A percentile compares a stretch with the other conserved stretches of the same genome.
phyloP scores from a whole-genome alignment of 2,888 invertebrate species.

The Drosophila infuscata region DNA sequence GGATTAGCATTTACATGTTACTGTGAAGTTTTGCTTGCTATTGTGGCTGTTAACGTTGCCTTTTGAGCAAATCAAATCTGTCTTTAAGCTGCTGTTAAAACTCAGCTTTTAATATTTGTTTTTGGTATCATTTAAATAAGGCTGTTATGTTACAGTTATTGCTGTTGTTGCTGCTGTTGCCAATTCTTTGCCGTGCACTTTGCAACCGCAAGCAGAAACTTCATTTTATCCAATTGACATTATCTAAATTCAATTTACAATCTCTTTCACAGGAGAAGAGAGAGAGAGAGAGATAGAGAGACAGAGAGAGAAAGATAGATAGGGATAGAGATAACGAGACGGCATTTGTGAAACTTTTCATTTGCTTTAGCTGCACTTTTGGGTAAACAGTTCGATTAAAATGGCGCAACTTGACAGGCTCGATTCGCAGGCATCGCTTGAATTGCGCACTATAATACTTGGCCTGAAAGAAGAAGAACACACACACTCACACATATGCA shows the following conservation, averaged over 20 bases:
- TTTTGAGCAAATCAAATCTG: neutral
- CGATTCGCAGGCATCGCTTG: constrained; percentile 39
- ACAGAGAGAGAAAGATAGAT: neutral
- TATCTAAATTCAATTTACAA: constrained; percentile 80
- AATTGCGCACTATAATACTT: constrained; percentile 56
- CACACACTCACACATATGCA: constrained; percentile 1
- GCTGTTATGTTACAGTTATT: constrained; percentile 6
- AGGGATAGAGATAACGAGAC: constrained; percentile 29
- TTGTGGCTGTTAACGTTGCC: neutral
- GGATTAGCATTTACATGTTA: neutral
- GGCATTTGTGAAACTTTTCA: constrained; percentile 70
- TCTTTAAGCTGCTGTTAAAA: constrained; percentile 14
- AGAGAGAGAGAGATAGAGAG: neutral
- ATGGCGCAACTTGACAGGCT: constrained; percentile 60
- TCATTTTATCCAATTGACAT: constrained; percentile 71
- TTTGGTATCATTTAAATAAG: constrained; percentile 6
- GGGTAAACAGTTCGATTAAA: constrained; percentile 78
- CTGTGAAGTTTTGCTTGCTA: neutral
- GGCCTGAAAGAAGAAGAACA: constrained; percentile 59
- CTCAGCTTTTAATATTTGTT: neutral
- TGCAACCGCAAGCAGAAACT: constrained; percentile 62
- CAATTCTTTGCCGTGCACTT: constrained; percentile 18
- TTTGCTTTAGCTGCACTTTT: constrained; percentile 77
- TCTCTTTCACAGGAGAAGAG: constrained; percentile 34
- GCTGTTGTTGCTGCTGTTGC: neutral